Base-by-base conservation (phyloP, 37 sponge, comb jelly and placozoan species). In the Axinella damicornis region DNA sequence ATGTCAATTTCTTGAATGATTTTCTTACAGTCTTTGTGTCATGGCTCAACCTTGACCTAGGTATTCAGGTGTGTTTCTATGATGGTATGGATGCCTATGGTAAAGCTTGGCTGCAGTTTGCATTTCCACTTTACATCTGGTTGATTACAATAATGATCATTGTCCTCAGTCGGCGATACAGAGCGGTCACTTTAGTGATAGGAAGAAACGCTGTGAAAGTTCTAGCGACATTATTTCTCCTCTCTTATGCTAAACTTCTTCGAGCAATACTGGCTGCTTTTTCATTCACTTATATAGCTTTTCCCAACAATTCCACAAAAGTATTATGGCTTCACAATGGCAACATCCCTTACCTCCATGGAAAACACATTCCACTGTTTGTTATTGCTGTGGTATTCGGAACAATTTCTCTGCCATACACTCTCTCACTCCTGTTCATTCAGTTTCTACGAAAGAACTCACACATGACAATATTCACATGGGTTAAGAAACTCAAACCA, bases 161-260 rank as follows among this genome's bases (percentile, higher is more conserved):
- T 27, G 0, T 54, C 33, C 33, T 27, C 18, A 57, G 57, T 27
- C 53, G 33, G 1, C 35, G 18, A 18, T 82, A 60, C n/a, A 1
- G 56, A 5, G 9, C 2, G 20, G 20, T 76, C n/a, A 20, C 79
- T 15, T 62, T 5, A 20, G 36, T 80, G 15, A 25, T 88, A 57
- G 77, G 66, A 16, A 40, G 34, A 16, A 80, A 74, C 46, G 33
- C 88, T 30, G 70, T 88, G 17, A 67, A 61, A 36, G 82, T 81
- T 15, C 77, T 88, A 28, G 88, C 74, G 9, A 88, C 88, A n/a
- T 54, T 88, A 11, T 38, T 88, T 30, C 68, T 73, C 0, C 39
- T 81, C 5, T 80, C 82, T 32, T 88, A 80, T 68, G 28, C 76
- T 12, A 65, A 41, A 1, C 57, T 88, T 9, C 22, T 81, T 16